Percentiles rank a stretch among this genome's conserved stretches.
phyloP scores from a whole-genome alignment of 2,888 invertebrate genomes.

The Gasteruption jaculator region DNA sequence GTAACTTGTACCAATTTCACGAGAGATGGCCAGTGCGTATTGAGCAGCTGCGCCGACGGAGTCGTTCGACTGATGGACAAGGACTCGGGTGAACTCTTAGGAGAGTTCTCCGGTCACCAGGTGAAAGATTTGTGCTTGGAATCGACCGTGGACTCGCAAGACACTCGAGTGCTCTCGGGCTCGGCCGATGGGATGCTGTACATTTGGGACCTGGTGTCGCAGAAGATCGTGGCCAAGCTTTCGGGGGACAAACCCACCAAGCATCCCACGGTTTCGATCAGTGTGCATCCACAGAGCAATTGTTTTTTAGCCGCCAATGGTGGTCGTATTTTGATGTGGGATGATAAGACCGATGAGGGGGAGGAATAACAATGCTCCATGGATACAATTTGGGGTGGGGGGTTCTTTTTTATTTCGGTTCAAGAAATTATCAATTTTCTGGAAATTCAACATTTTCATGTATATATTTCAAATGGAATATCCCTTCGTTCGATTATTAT shows the following conservation, averaged over 20 bases:
- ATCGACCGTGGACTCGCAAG: constrained; percentile 77
- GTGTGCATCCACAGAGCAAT: constrained; percentile 74
- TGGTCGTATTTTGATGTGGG: constrained; percentile 70
- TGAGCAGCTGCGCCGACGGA: constrained; percentile 81
- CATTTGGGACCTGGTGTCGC: constrained; percentile 86
- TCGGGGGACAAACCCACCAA: constrained; percentile 45
- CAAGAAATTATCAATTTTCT: no score
- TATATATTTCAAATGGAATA: no score
- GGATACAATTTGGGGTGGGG: no score
- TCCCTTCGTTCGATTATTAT: no score
- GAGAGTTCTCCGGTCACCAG: constrained; percentile 78
- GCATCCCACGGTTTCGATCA: constrained; percentile 60
- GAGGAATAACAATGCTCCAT: constrained; percentile 24
- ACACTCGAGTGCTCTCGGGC: constrained; percentile 84
- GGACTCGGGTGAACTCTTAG: constrained; percentile 70
- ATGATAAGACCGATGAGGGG: no score
- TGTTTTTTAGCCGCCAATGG: constrained; percentile 71
- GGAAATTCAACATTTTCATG: no score
- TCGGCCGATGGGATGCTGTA: constrained; percentile 82
- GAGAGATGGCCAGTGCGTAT: constrained; percentile 87
- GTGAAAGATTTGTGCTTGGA: constrained; percentile 83
- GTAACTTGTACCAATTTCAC: constrained; percentile 82
- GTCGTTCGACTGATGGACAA: constrained; percentile 85
- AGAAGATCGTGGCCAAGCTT: constrained; percentile 54
- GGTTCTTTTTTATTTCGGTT: no score